Base-by-base conservation (phyloP, 2,113 vertebrate genomes). In the Eubucco bourcierii region DNA sequence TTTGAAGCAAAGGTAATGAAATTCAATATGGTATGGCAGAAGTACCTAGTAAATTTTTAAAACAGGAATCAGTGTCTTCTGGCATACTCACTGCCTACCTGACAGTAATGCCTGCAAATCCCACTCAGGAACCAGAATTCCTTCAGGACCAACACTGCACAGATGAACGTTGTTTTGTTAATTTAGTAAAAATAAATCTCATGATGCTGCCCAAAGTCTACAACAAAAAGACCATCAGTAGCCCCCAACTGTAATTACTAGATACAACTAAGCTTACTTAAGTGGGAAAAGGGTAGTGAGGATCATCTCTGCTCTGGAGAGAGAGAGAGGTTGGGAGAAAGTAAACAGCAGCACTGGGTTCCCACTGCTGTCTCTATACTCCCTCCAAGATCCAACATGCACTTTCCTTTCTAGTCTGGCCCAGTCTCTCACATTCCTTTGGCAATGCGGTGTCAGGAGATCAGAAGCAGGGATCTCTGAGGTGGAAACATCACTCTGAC, bases 21-120 rank as follows among this genome's bases (percentile, higher is more conserved):
- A 86, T 56, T 59, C 34, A 44, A 29, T n/a, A 90, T 1, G 3
- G 31, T 15, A 58, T 4, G 10, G 15, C 2, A 0, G 5, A 75
- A 75, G 8, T 10, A 8, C 15, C 4, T 5, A 27, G 7, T 17
- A 19, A 73, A 79, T 81, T 80, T 80, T 87, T 64, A 80, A 46
- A 91, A 59, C 5, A 29, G n/a, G 27, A 87, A 63, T 64, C 31
- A 78, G 13, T 4, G 12, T 28, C 23, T 64, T 77, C 73, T 68
- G 72, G 68, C 31, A 56, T 1, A 2, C 2, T 46, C 33, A 50
- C 1, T 34, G 41, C 41, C 23, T 65, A 18, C 18, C 15, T 11
- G 9, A 25, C 24, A 73, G 29, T 18, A 66, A 77, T 8, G 55
- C 17, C 64, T 76, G 15, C n/a, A 92, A 84, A 79, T 5, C 11